These are phyloP conservation scores for Boulengeromyrus knoepffleri DNA, from an alignment of 2,113 vertebrate species.

Conservation along the genomic window DNA sequence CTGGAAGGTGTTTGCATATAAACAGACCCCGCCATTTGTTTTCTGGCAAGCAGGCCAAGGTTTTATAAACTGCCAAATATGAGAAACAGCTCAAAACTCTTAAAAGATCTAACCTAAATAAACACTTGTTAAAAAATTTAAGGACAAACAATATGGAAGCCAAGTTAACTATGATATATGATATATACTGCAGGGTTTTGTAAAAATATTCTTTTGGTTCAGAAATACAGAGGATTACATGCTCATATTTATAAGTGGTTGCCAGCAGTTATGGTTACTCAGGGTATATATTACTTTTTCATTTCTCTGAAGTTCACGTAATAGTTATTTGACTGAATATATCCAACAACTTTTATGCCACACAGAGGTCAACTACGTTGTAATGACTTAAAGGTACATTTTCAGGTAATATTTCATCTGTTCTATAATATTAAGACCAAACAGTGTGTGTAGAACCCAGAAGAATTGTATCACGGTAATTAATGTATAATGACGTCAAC, in stretches of 20 bases:
- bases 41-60: not conserved
- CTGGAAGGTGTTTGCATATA: not conserved
- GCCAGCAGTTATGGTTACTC: not conserved
- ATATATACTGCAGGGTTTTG: not conserved
- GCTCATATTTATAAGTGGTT: not conserved
- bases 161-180: not conserved
- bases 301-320: not conserved
- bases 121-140: not conserved
- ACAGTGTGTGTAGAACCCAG: not conserved
- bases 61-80: not conserved
- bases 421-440: not conserved
- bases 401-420: constrained; percentile 16
- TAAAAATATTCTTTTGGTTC: not conserved
- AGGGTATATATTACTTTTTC: not conserved
- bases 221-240: not conserved
- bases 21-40: not conserved
- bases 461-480: not conserved
- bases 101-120: not conserved
- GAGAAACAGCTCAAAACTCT: not conserved
- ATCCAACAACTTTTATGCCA: constrained; percentile 2
- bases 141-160: not conserved
- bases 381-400: constrained; percentile 12
- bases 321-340: constrained; percentile 1
- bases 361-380: constrained; percentile 2
- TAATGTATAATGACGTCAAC: not conserved